These are phyloP conservation scores for Bombus confusus DNA, from an alignment of 1,140 invertebrate genomes.

Conservation along the genomic window DNA sequence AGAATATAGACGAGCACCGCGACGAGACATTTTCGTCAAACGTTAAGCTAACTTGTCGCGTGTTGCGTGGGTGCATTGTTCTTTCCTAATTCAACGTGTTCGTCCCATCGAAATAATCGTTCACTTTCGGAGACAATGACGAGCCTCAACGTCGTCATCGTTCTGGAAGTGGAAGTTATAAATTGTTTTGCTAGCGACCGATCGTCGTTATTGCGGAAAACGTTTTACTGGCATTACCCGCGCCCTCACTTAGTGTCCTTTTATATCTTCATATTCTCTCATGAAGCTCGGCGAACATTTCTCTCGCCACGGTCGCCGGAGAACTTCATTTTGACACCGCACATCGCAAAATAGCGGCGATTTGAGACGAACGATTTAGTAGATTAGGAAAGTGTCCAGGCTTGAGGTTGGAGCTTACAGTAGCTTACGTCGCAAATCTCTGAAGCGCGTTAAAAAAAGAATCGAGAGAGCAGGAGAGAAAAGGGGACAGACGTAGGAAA, in stretches of 20 bases:
- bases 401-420: not conserved
- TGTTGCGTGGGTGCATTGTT: not conserved
- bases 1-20: not conserved
- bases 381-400: not conserved
- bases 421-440: not conserved
- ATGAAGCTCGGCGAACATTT: not conserved
- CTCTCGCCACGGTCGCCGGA: no score
- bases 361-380: slow-evolving; percentile 3
- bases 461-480: not conserved
- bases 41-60: not conserved
- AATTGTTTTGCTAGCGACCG: not conserved
- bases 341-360: not conserved
- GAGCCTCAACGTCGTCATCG: no score
- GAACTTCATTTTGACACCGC: not conserved
- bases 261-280: not conserved
- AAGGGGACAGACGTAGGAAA: no score
- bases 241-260: no score
- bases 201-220: not conserved
- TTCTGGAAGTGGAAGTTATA: no score
- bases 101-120: not conserved
- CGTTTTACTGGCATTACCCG: not conserved
- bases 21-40: not conserved
- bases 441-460: not conserved
- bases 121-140: not conserved
- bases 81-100: not conserved